These are phyloP conservation scores for Odontophorus gujanensis DNA, from an alignment of 2,113 vertebrate genomes.

Conservation along the genomic window DNA sequence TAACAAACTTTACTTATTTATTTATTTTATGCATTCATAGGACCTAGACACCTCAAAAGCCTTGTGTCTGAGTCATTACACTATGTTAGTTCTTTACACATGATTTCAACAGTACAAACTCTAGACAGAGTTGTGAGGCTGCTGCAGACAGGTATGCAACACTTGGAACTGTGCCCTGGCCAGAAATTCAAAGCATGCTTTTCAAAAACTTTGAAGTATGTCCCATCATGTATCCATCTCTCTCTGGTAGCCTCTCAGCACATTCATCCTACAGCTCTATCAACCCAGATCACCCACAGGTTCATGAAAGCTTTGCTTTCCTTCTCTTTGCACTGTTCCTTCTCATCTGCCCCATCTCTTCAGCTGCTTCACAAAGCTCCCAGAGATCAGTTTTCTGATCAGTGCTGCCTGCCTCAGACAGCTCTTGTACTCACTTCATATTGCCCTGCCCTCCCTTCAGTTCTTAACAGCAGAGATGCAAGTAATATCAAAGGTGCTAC, in stretches of 20 bases:
- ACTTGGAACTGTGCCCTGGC: constrained; percentile 39
- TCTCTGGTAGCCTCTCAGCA: background rate
- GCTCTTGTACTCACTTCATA: background rate
- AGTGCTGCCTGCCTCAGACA: background rate
- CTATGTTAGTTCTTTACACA: background rate
- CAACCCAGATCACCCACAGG: constrained; percentile 16
- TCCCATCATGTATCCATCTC: constrained; percentile 12
- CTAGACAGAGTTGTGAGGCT: constrained; percentile 1
- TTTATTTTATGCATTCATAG: background rate
- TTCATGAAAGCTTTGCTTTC: constrained; percentile 12
- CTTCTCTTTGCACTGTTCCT: background rate
- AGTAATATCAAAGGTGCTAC: constrained; percentile 6
- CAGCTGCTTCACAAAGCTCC: constrained; percentile 1
- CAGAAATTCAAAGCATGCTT: constrained; percentile 55
- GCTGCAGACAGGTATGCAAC: constrained; percentile 37
- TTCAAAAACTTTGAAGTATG: constrained; percentile 50
- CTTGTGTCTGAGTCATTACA: background rate
- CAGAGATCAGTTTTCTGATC: constrained; percentile 34
- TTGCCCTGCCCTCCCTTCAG: constrained; percentile 10
- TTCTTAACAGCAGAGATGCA: background rate
- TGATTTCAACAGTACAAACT: background rate
- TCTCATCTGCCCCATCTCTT: constrained; percentile 45
- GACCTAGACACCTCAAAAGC: background rate
- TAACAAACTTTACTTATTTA: background rate
- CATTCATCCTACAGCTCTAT: constrained; percentile 25